Percentiles rank a stretch among this genome's conserved stretches.
Evolutionary conservation across 2,797 vertebrate species (phyloP).

Genomic region (Xyrichtys novacula): DNA sequence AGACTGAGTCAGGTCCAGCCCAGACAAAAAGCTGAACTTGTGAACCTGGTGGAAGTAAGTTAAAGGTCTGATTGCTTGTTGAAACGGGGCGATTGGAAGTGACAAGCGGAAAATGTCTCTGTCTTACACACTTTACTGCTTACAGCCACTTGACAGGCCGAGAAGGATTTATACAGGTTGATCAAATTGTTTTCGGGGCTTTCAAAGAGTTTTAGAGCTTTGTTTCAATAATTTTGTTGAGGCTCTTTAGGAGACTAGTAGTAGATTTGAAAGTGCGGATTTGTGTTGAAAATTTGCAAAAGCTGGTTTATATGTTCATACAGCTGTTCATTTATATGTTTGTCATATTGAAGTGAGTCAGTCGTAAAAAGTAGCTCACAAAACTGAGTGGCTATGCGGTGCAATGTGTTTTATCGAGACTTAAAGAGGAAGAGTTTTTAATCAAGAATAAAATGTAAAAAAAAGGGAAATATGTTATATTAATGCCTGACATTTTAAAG

Average conservation of each 20-base stretch:
- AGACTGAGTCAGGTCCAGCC: conserved; percentile 58
- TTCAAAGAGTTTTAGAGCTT: conserved; percentile 1
- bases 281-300: conserved; percentile 65
- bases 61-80: conserved; percentile 74
- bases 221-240: neutral
- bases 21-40: conserved; percentile 79
- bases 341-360: no score
- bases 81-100: conserved; percentile 76
- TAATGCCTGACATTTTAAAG: neutral
- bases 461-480: neutral
- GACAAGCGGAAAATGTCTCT: conserved; percentile 83
- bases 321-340: neutral
- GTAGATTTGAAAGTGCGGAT: conserved; percentile 74
- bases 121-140: conserved; percentile 75
- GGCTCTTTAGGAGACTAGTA: conserved; percentile 15
- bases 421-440: no score
- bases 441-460: neutral
- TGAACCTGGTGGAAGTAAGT: conserved; percentile 77
- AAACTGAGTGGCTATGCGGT: no score
- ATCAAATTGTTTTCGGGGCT: conserved; percentile 7
- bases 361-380: neutral
- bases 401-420: no score
- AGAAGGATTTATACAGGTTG: conserved; percentile 19
- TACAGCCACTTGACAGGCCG: conserved; percentile 63
- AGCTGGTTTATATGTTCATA: neutral